Evolutionary conservation across 2,113 vertebrate genomes (phyloP).

Genomic region (Anhinga anhinga): DNA sequence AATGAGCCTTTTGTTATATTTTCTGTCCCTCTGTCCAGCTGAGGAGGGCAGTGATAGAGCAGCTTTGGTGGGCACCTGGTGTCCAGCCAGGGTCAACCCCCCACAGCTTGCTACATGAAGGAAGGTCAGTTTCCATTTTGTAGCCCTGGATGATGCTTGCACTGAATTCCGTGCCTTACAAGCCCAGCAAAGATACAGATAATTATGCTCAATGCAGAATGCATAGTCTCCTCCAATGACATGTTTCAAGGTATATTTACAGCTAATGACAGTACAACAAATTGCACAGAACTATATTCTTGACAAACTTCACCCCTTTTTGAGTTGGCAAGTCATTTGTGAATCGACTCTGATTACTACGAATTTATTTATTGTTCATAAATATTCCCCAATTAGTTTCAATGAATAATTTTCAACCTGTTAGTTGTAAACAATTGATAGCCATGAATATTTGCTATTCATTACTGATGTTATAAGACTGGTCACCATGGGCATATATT

Average conservation of each 20-base stretch:
- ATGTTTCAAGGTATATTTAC: background rate
- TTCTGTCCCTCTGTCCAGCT: background rate
- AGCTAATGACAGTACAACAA: background rate
- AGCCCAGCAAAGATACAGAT: background rate
- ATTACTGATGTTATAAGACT: background rate
- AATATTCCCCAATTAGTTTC: background rate
- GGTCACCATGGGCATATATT: background rate
- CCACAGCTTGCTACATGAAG: background rate
- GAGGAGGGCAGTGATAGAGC: background rate
- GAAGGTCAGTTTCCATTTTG: background rate
- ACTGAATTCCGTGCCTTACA: background rate
- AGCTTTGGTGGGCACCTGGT: too few relatives aligned
- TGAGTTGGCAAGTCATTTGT: background rate
- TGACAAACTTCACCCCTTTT: background rate
- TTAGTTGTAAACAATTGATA: background rate
- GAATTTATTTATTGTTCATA: background rate
- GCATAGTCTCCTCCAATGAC: background rate
- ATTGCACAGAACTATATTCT: background rate
- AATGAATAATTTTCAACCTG: background rate
- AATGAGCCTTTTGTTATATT: fast-evolving
- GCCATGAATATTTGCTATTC: background rate
- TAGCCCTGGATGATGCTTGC: background rate
- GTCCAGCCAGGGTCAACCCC: background rate
- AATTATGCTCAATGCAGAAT: background rate
- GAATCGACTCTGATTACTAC: background rate